Percentiles rank a stretch among this genome's conserved stretches.
Conservation (phyloP, 2,888 invertebrate species). For the Spodoptera exigua region DNA sequence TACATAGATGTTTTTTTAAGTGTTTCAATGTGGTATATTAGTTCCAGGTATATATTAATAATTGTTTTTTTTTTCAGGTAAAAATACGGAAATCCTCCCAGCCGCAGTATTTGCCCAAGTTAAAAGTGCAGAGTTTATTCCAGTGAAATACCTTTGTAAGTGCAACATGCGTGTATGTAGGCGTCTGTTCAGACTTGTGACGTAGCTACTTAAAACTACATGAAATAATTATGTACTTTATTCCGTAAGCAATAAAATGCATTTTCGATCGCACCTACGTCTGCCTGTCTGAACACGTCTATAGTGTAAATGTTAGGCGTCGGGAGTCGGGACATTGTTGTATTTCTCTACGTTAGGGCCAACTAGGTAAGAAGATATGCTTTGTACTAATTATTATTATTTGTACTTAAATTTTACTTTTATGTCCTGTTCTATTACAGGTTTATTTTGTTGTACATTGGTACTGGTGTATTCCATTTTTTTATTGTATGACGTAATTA, state of each 20-base stretch:
- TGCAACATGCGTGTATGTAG: constrained; percentile 22
- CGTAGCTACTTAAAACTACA: background rate
- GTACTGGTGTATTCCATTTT: constrained; percentile 2
- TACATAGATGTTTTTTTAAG: background rate
- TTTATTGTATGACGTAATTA: too few species aligned
- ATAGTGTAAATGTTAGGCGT: constrained; percentile 41
- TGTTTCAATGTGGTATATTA: background rate
- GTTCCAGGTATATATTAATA: background rate
- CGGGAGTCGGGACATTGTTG: constrained; percentile 43
- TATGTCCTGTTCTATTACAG: constrained; percentile 47
- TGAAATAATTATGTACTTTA: constrained; percentile 12
- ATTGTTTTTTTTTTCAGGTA: constrained; percentile 71
- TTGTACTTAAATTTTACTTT: constrained; percentile 53
- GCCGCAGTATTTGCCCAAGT: constrained; percentile 79
- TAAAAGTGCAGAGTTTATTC: constrained; percentile 85
- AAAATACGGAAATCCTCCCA: constrained; percentile 76
- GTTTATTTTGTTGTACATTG: constrained; percentile 28
- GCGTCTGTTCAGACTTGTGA: constrained; percentile 14
- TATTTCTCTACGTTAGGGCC: constrained; percentile 67
- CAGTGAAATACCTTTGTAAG: constrained; percentile 68
- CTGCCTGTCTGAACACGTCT: constrained; percentile 28
- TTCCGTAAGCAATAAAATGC: constrained; percentile 12
- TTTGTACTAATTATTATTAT: constrained; percentile 24
- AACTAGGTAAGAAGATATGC: constrained; percentile 65
- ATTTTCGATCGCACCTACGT: constrained; percentile 8